A percentile compares a stretch with the other conserved stretches of the same genome.
Evolutionary conservation across 53 echinoderm and acorn worm genomes (phyloP).

Genomic region (Temnopleurus reevesii): DNA sequence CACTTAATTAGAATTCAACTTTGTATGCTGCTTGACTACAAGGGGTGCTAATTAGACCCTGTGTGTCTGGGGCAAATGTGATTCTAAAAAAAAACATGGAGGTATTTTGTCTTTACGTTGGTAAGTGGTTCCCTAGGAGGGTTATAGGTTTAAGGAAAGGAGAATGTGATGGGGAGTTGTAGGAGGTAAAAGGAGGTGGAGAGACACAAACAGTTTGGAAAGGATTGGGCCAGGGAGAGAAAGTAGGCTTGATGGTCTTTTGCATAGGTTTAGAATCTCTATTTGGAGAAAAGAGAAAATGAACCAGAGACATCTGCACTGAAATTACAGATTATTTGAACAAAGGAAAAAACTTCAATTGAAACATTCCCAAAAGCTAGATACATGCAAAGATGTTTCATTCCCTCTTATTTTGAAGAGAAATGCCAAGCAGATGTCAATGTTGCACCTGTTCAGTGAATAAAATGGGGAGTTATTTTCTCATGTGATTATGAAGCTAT

Average conservation of each 20-base stretch:
- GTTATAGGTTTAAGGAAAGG: background rate
- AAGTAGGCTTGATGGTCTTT: background rate
- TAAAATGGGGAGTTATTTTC: too few species aligned
- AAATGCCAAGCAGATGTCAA: too few species aligned
- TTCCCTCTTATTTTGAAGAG: background rate
- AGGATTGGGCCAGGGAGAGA: background rate
- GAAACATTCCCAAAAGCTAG: too few species aligned
- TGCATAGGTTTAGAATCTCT: too few species aligned
- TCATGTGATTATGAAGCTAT: too few species aligned
- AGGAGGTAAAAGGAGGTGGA: background rate
- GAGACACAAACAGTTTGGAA: background rate
- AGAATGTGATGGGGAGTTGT: background rate
- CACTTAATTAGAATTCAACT: constrained; percentile 23
- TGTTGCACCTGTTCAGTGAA: too few species aligned
- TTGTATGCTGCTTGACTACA: background rate
- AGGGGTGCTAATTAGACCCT: constrained; percentile 13
- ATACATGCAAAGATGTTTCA: too few species aligned
- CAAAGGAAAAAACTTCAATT: too few species aligned
- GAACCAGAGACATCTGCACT: background rate
- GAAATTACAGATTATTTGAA: background rate
- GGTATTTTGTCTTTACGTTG: background rate
- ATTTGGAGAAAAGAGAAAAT: too few species aligned
- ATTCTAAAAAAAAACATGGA: background rate
- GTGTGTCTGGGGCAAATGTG: constrained; percentile 6
- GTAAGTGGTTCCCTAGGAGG: background rate